Conservation (phyloP, 2,113 vertebrate species). For the Phocoena phocoena region DNA sequence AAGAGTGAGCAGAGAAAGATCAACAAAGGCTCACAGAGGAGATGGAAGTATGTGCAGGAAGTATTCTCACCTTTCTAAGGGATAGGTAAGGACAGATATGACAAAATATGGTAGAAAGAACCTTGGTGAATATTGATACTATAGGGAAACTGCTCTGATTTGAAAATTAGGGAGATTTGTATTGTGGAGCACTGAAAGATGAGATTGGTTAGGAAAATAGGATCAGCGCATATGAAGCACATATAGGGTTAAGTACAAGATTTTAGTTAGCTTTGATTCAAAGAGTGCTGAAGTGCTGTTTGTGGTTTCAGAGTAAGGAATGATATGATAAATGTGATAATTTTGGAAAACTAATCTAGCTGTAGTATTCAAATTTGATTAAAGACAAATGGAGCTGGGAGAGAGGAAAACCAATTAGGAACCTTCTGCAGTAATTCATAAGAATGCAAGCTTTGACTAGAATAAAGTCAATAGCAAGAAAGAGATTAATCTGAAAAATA, state of each 20-base stretch:
- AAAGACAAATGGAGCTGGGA: neutral
- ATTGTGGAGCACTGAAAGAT: neutral
- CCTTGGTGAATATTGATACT: neutral
- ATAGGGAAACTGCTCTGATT: neutral
- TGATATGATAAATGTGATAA: neutral
- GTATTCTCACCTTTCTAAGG: neutral
- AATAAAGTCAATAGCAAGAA: neutral
- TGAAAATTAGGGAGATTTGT: neutral
- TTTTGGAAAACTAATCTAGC: constrained; percentile 33
- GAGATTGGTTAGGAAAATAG: neutral
- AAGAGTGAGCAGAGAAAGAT: neutral
- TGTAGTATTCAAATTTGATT: neutral
- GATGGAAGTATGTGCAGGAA: neutral
- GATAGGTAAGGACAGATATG: neutral
- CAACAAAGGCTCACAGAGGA: neutral
- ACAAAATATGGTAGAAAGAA: neutral
- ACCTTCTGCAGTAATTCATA: neutral
- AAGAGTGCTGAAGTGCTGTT: neutral
- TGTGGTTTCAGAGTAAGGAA: neutral
- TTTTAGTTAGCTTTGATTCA: constrained; percentile 17
- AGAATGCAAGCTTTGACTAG: neutral
- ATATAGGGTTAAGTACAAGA: constrained; percentile 17
- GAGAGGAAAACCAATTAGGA: neutral
- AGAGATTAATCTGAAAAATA: neutral
- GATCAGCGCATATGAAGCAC: neutral